Conservation (phyloP, 2,888 invertebrate genomes). For the Epinotia demarniana region DNA sequence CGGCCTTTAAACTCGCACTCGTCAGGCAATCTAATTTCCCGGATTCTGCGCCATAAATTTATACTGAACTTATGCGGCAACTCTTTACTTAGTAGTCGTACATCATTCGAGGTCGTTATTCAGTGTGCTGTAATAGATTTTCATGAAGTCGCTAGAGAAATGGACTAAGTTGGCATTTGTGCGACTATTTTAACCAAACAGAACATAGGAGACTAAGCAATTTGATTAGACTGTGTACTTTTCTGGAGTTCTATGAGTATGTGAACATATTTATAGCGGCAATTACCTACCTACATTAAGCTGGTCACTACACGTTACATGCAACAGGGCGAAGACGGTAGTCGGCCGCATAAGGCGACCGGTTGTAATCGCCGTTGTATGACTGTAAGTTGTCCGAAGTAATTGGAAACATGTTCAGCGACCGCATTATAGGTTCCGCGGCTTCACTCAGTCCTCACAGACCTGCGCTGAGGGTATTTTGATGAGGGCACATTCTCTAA, state of each 20-base stretch:
- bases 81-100: constrained; percentile 3
- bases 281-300: too few relatives aligned
- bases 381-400: too few relatives aligned
- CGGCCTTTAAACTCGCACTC: background rate
- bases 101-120: constrained; percentile 18
- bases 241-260: background rate
- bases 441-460: too few relatives aligned
- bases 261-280: too few relatives aligned
- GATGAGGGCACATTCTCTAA: too few relatives aligned
- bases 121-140: constrained; percentile 15
- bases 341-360: too few relatives aligned
- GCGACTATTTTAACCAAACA: constrained; percentile 9
- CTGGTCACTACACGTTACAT: too few relatives aligned
- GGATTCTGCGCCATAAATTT: constrained; percentile 20
- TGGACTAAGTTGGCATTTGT: constrained; percentile 17
- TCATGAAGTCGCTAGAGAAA: constrained; percentile 24
- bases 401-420: too few relatives aligned
- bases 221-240: background rate
- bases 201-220: background rate
- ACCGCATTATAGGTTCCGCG: too few relatives aligned
- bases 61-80: constrained; percentile 6
- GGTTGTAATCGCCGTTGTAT: too few relatives aligned
- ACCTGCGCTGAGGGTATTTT: too few relatives aligned
- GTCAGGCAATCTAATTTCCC: constrained; percentile 4
- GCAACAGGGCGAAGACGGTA: too few relatives aligned